Base-by-base conservation (phyloP, 2,888 invertebrate genomes). In the Drosophila greeni region DNA sequence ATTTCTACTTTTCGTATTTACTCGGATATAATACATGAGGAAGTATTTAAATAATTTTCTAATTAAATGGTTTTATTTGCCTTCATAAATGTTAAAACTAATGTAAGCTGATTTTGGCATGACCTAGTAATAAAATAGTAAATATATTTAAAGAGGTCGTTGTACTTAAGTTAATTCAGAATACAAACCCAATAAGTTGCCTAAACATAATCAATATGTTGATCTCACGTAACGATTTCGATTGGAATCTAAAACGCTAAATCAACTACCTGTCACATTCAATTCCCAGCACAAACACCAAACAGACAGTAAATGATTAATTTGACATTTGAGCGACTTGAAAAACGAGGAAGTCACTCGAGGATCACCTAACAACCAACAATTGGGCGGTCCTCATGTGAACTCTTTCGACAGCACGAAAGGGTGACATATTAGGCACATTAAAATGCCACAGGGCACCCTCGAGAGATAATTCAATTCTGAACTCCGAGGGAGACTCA, bases 301-400 rank as follows among this genome's bases (percentile, higher is more conserved):
- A 59, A 47, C 49, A 57, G 43, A 47, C 33, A 36, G 39, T 53
- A 72, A 75, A 77, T 76, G 76, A 80, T 81, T 83, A 78, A 85
- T 86, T 82, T 76, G 84, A 82, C 81, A 81, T 76, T 70, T 80
- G 82, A 85, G 72, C 72, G 75, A 72, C 79, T 79, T 82, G 57
- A 66, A 53, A 78, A 76, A 68, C 20, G 20, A 37, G 45, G 34
- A 36, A 69, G 55, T 61, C 75, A 74, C 82, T 76, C 74, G 64
- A 77, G 58, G 33, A 62, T 59, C 43, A 59, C 59, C 58, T 52
- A 56, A 18, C 48, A 51, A 20, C 51, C 23, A 52, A 39, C 29
- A 59, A 48, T 48, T 58, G 78, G 80, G 80, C 83, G 81, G 79
- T 83, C 84, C 56, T 57, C 64, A 52, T 57, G 72, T 76, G 75